These are phyloP conservation scores for Cheilosia vulpina DNA, from an alignment of 2,888 invertebrate species.

Conservation along the genomic window DNA sequence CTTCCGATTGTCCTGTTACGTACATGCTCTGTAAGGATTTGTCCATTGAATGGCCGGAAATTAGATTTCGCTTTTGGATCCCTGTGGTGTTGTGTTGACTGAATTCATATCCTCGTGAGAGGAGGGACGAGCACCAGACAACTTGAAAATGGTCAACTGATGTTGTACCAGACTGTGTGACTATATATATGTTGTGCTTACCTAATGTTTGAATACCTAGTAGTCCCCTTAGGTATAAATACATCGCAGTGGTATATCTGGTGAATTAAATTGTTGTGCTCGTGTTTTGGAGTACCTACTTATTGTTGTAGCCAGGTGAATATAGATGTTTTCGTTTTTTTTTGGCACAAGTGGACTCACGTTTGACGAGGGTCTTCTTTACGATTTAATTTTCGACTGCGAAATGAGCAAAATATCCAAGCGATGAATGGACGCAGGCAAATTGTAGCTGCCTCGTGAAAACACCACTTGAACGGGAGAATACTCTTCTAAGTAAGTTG, in stretches of 20 bases:
- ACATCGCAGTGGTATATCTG: neutral
- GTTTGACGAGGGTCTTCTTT: no score
- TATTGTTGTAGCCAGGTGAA: conserved; percentile 54
- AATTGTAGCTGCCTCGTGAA: no score
- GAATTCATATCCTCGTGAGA: conserved; percentile 59
- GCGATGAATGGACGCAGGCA: no score
- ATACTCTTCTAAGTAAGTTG: no score
- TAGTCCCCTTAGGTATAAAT: neutral
- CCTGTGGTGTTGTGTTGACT: conserved; percentile 61
- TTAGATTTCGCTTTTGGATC: conserved; percentile 69
- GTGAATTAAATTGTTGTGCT: conserved; percentile 27
- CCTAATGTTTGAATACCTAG: conserved; percentile 11
- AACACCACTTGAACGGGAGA: no score
- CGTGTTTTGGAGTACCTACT: conserved; percentile 47
- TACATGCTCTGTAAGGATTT: conserved; percentile 56
- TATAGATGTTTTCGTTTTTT: conserved; percentile 13
- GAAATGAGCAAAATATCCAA: no score
- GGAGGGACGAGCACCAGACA: conserved; percentile 6
- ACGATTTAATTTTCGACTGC: no score
- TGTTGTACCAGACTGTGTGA: neutral
- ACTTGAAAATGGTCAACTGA: conserved; percentile 42
- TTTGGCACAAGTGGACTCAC: no score
- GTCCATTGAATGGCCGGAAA: conserved; percentile 70
- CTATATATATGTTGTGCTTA: neutral
- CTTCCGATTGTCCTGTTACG: conserved; percentile 10